Conservation (phyloP, 2,888 invertebrate species). For the Thymelicus lineola region DNA sequence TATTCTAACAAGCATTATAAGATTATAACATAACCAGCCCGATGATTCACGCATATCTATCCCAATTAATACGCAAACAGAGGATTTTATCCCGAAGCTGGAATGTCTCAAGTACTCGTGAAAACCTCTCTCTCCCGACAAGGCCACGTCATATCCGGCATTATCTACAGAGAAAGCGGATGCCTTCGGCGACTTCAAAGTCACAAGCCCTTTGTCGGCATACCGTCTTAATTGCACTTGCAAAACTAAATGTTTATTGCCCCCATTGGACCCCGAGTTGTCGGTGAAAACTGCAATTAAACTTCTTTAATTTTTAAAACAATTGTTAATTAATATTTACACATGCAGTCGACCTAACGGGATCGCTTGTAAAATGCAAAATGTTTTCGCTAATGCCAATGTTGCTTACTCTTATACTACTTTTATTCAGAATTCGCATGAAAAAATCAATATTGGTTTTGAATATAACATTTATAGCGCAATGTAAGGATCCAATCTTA, state of each 20-base stretch:
- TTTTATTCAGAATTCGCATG: neutral
- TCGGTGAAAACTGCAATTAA: constrained; percentile 50
- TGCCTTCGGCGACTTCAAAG: constrained; percentile 77
- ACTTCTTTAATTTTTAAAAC: constrained; percentile 25
- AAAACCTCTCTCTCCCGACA: constrained; percentile 73
- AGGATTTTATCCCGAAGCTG: constrained; percentile 61
- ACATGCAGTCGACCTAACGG: neutral
- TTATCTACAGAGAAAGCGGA: constrained; percentile 80
- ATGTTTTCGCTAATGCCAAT: neutral
- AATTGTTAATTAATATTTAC: constrained; percentile 15
- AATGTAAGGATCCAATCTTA: too few relatives aligned
- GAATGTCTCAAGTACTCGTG: constrained; percentile 81
- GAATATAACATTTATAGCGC: too few relatives aligned
- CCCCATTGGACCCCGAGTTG: constrained; percentile 57
- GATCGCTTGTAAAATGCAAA: constrained; percentile 5
- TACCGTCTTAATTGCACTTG: constrained; percentile 67
- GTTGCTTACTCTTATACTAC: neutral
- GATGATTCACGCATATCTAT: constrained; percentile 37
- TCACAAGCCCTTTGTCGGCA: constrained; percentile 70
- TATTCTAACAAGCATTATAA: neutral
- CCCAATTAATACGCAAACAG: constrained; percentile 54
- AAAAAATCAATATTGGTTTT: too few relatives aligned
- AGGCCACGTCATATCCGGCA: constrained; percentile 79
- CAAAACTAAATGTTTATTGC: constrained; percentile 73
- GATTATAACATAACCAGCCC: neutral